Evolutionary conservation across 2,888 invertebrate genomes (phyloP), one percentile per base, ranked within the genome.

Genomic region (Lepidocyrtoides sp.): DNA sequence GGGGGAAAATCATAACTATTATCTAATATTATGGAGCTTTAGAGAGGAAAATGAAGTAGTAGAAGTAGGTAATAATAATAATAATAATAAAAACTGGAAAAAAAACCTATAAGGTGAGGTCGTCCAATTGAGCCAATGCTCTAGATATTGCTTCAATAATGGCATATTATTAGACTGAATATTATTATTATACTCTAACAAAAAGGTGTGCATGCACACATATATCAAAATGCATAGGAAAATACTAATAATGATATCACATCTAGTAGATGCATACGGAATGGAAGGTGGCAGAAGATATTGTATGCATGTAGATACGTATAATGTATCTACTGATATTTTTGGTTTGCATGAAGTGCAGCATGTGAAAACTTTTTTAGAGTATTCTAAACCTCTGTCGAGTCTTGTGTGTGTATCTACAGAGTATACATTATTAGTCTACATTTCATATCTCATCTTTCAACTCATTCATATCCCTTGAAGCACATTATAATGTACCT

Each of bases 381-480:
- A 66, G 26, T 29, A 8, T 5, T 32, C 1, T 66, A 36, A 20
- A 66, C 36, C 36, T 36, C 36, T 7, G 36, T 36, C 36, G 7
- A 36, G 36, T 36, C 63, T 63, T 14, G 20, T n/a, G n/a, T n/a
- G 41, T 23, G 23, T 72, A 17, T 79, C n/a, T n/a, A n/a, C n/a
- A n/a, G n/a, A n/a, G 29, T 10, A 79, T 44, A 48, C n/a, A 44
- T 44, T 44, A n/a, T 41, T 20, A 36, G 51, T 77, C 51, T 57
- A 82, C 41, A 48, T 82, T 82, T 69, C 57, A 82, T 60, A 82
- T 82, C 88, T 87, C 88, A 82, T 89, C 89, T 72, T 83, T 75
- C 72, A 81, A 14, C 8, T 48, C 75, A 26, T 79, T 51, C 32
- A 8, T 12, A 89, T 89, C 89, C 89, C 89, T 89, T 83, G 51